A percentile compares a stretch with the other conserved stretches of the same genome.
Conservation (phyloP, 2,113 vertebrate genomes). For the Stigmatopora argus region DNA sequence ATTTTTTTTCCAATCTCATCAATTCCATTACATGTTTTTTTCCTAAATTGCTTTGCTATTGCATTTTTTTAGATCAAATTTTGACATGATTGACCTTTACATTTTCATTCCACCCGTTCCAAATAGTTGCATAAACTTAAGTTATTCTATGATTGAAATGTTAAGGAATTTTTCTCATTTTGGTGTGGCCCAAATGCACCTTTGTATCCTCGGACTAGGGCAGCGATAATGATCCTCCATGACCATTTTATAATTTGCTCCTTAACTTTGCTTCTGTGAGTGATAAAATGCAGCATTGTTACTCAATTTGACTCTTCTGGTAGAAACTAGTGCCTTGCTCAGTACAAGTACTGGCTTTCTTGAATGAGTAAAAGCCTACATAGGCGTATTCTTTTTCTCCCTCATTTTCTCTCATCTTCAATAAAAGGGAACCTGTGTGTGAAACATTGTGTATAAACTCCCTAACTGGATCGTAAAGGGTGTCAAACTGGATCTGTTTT, state of each 20-base stretch:
- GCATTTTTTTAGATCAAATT: not conserved
- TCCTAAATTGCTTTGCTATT: no score
- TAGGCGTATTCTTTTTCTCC: not conserved
- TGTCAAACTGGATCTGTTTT: constrained; percentile 42
- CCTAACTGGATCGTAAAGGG: constrained; percentile 29
- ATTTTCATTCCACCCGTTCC: not conserved
- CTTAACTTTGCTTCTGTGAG: constrained; percentile 8
- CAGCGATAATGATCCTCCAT: not conserved
- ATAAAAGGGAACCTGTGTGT: constrained; percentile 58
- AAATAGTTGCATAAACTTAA: no score
- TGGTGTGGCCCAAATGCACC: not conserved
- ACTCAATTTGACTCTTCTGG: constrained; percentile 36
- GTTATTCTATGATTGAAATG: not conserved
- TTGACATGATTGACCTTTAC: not conserved
- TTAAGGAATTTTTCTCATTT: constrained; percentile 7
- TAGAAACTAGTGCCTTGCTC: constrained; percentile 13
- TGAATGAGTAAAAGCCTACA: not conserved
- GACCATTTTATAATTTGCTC: constrained; percentile 11
- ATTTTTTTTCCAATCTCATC: no score
- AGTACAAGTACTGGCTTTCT: not conserved
- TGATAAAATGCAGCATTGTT: constrained; percentile 16
- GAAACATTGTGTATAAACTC: not conserved
- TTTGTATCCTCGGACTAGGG: constrained; percentile 11
- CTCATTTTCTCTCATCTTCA: constrained; percentile 5
- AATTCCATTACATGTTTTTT: no score